Percentiles rank a stretch among this genome's conserved stretches.
phyloP scores from a whole-genome alignment of 2,888 invertebrate species.

The Saturnia pavonia region DNA sequence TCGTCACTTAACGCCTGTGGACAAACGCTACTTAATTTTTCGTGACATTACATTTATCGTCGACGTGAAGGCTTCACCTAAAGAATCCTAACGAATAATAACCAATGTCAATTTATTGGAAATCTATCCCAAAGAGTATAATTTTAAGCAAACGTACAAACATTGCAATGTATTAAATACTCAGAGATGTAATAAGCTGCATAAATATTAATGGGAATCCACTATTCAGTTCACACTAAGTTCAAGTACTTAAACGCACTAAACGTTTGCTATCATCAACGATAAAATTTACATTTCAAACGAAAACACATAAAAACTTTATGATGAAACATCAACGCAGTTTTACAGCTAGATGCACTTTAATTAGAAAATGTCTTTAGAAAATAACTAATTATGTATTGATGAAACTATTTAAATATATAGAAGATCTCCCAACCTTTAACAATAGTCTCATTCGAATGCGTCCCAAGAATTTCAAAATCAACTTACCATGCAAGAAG shows the following conservation, averaged over 20 bases:
- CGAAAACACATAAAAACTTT: conserved; percentile 63
- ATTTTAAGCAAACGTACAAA: not conserved
- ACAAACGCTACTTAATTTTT: not conserved
- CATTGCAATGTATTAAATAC: not conserved
- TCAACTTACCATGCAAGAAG: conserved; percentile 70
- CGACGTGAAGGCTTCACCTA: not conserved
- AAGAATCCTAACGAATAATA: not conserved
- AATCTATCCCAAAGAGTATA: not conserved
- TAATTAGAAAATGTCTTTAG: conserved; percentile 48
- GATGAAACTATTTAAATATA: conserved; percentile 41
- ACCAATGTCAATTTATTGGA: not conserved
- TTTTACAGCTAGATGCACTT: not conserved
- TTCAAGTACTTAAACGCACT: not conserved
- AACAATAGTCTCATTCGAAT: conserved; percentile 71
- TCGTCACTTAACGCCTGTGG: not conserved
- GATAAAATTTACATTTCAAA: conserved; percentile 65
- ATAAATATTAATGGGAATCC: not conserved
- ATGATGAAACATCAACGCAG: conserved; percentile 33
- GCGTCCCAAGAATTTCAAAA: conserved; percentile 43
- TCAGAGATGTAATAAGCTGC: not conserved
- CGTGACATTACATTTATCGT: not conserved
- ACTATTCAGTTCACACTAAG: not conserved
- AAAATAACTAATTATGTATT: conserved; percentile 47
- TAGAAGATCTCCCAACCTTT: conserved; percentile 37
- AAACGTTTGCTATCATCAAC: not conserved